A percentile compares a stretch with the other conserved stretches of the same genome.
phyloP scores from a whole-genome alignment of 2,888 invertebrate species.

The Tuberolachnus salignus region DNA sequence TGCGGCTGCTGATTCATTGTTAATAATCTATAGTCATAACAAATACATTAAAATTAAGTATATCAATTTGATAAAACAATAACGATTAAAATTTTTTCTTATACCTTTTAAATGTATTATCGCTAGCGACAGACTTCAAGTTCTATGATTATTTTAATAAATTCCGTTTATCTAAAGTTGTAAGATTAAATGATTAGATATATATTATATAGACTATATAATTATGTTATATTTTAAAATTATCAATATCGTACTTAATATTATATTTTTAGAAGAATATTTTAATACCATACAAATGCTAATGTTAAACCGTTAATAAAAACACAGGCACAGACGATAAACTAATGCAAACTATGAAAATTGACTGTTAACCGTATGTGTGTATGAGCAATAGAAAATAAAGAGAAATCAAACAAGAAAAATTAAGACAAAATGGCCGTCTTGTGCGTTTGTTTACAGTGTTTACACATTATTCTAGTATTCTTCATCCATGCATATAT shows the following conservation, averaged over 20 bases:
- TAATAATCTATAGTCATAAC: neutral
- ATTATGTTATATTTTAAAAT: no score
- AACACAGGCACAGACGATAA: no score
- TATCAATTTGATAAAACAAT: no score
- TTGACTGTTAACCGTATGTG: neutral
- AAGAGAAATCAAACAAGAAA: neutral
- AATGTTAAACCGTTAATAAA: no score
- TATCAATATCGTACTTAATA: no score
- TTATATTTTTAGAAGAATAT: neutral
- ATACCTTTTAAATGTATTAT: no score
- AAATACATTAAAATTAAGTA: neutral
- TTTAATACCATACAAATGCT: neutral
- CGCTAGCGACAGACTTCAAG: no score
- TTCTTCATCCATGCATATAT: slow-evolving; percentile 16
- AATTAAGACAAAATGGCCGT: slow-evolving; percentile 38
- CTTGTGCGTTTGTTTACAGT: slow-evolving; percentile 7
- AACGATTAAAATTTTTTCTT: no score
- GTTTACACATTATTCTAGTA: neutral
- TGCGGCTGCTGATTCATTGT: slow-evolving; percentile 41
- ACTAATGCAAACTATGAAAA: neutral
- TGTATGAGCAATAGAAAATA: neutral
- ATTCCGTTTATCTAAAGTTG: no score
- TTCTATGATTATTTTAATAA: no score
- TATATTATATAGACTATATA: no score
- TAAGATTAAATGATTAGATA: neutral